Evolutionary conservation across 1,140 invertebrate genomes (phyloP).

Genomic region (Gryon sp.): DNA sequence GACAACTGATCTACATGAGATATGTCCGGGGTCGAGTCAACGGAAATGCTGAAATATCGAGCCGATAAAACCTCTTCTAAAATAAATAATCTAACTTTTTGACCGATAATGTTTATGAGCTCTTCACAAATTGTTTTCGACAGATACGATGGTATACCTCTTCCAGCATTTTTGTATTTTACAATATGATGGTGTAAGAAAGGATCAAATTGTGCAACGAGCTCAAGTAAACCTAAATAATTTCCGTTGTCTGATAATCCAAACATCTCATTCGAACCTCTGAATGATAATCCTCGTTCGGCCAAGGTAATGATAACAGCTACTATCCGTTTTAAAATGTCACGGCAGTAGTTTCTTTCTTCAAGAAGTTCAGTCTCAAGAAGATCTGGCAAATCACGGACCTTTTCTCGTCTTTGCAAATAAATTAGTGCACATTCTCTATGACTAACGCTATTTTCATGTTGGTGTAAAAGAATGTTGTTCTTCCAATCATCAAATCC

Average conservation of each 20-base stretch:
- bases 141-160: conserved; percentile 58
- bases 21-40: conserved; percentile 24
- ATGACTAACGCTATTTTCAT: conserved; percentile 11
- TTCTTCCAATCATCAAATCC: conserved; percentile 30
- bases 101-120: conserved; percentile 67
- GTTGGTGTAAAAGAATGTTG: conserved; percentile 9
- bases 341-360: conserved; percentile 34
- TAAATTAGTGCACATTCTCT: conserved; percentile 18
- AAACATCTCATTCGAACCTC: conserved; percentile 61
- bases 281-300: conserved; percentile 57
- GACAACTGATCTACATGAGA: conserved; percentile 34
- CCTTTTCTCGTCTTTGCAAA: conserved; percentile 8
- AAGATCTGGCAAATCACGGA: background rate
- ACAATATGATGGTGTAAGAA: conserved; percentile 68
- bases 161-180: conserved; percentile 65
- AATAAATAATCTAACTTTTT: conserved; percentile 57
- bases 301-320: conserved; percentile 17
- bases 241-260: conserved; percentile 60
- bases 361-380: conserved; percentile 1
- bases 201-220: conserved; percentile 68
- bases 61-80: conserved; percentile 62
- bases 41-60: conserved; percentile 11
- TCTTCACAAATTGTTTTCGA: conserved; percentile 68
- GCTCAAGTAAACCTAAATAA: conserved; percentile 62
- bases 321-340: conserved; percentile 27